Evolutionary conservation across 2,797 vertebrate species (phyloP), one percentile per base, ranked within the genome.

Genomic region (Meda fulgida): DNA sequence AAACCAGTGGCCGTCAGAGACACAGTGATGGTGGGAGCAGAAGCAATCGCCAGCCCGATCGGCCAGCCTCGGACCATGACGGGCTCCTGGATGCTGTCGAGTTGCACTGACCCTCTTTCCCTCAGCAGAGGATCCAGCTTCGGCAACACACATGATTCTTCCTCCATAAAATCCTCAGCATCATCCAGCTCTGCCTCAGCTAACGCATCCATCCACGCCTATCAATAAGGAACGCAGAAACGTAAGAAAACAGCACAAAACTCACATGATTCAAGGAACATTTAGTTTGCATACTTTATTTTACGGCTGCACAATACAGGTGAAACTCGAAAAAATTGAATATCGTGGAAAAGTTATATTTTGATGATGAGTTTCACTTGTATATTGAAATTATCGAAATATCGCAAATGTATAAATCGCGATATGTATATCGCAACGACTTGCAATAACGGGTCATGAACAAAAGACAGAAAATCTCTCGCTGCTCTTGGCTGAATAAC

Each of bases 181-280:
- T 96, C 94, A 1, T 99, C 98, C 80, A 99, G 90, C 91, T 99
- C 98, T 0, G 92, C 90, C 48, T 96, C 96, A 69, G 96, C 97
- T 78, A 98, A 73, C 0, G 91, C 90, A 4, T 96, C 95, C 90
- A 96, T 93, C 82, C 91, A 90, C 34, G 91, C 88, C 98, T 99
- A 10, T 23, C 4, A 0, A 60, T 51, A 10, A 40, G 48, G 19
- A 73, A 58, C 7, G 69, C 38, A 66, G 7, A 55, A 34, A 51
- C 23, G 70, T 18, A 23, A 73, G 3, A 65, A 23, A 26, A 23
- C 14, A 6, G 3, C 18, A 66, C 4, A 69, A 29, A 23, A 66
- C 23, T 7, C 36, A 16, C 3, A 48, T 11, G n/a, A 65, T 23
- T 51, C 14, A 38, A 19, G 29, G 40, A 43, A 14, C 4, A 46